phyloP scores from a whole-genome alignment of 2,888 invertebrate species.

The Heteromurus nitidus region DNA sequence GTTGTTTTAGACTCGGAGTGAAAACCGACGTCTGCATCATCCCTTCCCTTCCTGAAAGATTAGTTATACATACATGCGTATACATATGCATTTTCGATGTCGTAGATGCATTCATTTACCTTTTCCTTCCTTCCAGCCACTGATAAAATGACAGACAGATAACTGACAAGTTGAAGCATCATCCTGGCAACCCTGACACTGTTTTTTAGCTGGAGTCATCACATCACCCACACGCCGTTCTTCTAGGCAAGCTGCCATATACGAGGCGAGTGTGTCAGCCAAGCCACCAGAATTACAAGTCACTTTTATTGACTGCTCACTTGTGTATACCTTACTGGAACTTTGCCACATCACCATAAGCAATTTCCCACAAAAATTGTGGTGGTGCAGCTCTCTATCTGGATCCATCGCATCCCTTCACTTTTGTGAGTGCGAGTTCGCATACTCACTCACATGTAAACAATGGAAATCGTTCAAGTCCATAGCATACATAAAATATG shows the following conservation, averaged over 20 bases:
- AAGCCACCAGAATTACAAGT: slow-evolving; percentile 11
- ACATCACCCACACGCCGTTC: neutral
- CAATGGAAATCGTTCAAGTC: too few relatives aligned
- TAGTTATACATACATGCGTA: slow-evolving; percentile 8
- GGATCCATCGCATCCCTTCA: neutral
- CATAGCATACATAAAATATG: too few relatives aligned
- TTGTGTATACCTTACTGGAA: neutral
- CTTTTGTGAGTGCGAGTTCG: too few relatives aligned
- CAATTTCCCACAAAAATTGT: too few relatives aligned
- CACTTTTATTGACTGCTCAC: slow-evolving; percentile 8
- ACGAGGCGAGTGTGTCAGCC: neutral
- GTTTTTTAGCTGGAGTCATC: slow-evolving; percentile 47
- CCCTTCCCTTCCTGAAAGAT: slow-evolving; percentile 30
- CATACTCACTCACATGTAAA: too few relatives aligned
- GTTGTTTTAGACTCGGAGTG: slow-evolving; percentile 40
- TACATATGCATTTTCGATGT: slow-evolving; percentile 5
- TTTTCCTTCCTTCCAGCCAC: slow-evolving; percentile 15
- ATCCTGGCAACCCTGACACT: slow-evolving; percentile 54
- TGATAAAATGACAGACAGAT: slow-evolving; percentile 62
- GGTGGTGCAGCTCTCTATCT: neutral
- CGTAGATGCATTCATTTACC: slow-evolving; percentile 35
- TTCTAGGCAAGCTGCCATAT: neutral
- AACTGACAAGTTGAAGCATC: slow-evolving; percentile 61
- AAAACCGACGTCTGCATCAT: slow-evolving; percentile 27
- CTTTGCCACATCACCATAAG: too few relatives aligned